Base-by-base conservation (phyloP, 1,140 invertebrate genomes). In the Octopus bimaculoides region DNA sequence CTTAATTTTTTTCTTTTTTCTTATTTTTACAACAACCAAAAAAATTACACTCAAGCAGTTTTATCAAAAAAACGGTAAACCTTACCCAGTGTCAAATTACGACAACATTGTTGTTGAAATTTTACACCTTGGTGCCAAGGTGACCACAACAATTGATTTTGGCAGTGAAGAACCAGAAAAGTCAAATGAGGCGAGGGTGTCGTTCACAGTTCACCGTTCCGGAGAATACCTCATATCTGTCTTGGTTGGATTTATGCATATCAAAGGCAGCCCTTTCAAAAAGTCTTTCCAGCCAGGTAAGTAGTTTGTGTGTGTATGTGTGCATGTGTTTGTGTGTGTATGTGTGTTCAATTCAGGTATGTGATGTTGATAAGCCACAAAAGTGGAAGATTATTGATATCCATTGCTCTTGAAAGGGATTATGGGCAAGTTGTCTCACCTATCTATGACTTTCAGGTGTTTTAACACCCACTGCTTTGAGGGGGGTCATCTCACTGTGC, bases 31-130 rank as follows among this genome's bases (percentile, higher is more conserved):
- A 41, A 41, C 26, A 41, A 41, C 26, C n/a, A n/a, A 41, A 41
- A 41, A 41, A 41, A 41, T 41, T 41, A 41, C 26, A 3, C 26
- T 2, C 26, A 41, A 41, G 26, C 91, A 96, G 92, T 97, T 97
- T 91, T 97, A 93, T 91, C 95, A 97, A 91, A 94, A 96, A 85
- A 97, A 97, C 87, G 95, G 96, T 52, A 94, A 96, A 87, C 95
- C 96, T 79, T 97, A 97, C 92, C 95, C 95, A 83, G 94, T 97
- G 83, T 96, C 95, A 90, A 95, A 96, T 91, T 95, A 94, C 78
- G 96, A 97, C 91, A 94, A 95, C 89, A 92, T 97, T 77, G 92
- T 94, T 83, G 94, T 97, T 53, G 94, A 96, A 89, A 95, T 97
- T 81, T 94, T 93, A 55, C 95, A 96, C 86, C 95, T 95, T 56